phyloP scores from a whole-genome alignment of 2,113 vertebrate genomes.

The Indicator maculatus region DNA sequence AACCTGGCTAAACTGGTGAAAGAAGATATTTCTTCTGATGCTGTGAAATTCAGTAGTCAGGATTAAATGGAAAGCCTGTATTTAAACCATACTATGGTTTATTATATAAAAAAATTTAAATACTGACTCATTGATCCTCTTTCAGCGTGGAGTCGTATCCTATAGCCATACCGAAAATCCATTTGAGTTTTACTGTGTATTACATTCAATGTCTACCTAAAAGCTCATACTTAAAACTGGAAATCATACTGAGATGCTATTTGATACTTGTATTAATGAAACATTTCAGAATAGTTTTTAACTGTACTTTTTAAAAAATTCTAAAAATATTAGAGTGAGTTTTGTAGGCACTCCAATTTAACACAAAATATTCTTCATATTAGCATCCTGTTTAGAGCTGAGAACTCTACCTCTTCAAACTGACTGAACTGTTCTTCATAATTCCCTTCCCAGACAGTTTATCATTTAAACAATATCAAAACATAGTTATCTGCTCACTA shows the following conservation, averaged over 20 bases:
- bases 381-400: background rate
- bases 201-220: background rate
- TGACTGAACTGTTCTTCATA: background rate
- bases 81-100: background rate
- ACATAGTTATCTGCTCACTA: background rate
- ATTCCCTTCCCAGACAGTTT: background rate
- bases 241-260: background rate
- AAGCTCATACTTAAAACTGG: background rate
- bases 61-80: background rate
- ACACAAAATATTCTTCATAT: background rate
- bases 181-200: background rate
- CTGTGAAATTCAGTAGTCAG: background rate
- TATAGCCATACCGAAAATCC: background rate
- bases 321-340: background rate
- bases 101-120: slow-evolving; percentile 5
- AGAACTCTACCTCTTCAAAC: background rate
- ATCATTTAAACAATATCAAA: background rate
- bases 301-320: background rate
- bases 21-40: background rate
- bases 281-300: background rate
- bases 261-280: background rate
- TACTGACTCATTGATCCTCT: background rate
- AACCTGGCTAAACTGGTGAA: slow-evolving; percentile 2
- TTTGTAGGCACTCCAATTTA: background rate
- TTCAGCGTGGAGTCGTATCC: background rate